These are phyloP conservation scores for Sminthurinus aureus DNA, from an alignment of 2,888 invertebrate genomes.

Conservation along the genomic window DNA sequence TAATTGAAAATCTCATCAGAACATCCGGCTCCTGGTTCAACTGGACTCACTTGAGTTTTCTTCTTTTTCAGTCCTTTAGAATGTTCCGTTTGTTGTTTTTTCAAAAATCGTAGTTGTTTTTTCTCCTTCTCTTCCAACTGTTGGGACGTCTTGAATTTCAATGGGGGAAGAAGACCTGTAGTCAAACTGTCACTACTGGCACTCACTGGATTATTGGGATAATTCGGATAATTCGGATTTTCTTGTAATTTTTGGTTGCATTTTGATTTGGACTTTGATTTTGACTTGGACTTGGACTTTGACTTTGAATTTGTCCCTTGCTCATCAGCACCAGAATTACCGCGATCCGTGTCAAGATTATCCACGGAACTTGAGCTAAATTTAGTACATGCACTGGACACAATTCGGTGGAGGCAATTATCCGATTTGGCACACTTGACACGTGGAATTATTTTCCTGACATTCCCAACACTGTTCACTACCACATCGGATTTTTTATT, in stretches of 20 bases:
- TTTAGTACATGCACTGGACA: slow-evolving; percentile 47
- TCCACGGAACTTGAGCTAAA: slow-evolving; percentile 40
- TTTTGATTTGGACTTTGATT: not conserved
- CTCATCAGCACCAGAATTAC: not conserved
- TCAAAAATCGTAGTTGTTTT: not conserved
- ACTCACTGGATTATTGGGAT: not conserved
- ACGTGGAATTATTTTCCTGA: not conserved
- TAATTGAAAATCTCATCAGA: not conserved
- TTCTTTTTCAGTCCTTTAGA: not conserved
- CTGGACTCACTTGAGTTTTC: slow-evolving; percentile 34
- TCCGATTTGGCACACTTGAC: slow-evolving; percentile 57
- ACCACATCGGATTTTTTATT: not conserved
- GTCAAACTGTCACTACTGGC: not conserved
- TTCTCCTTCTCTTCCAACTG: not conserved
- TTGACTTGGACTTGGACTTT: not conserved
- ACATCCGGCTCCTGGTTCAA: not conserved
- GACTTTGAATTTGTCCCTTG: not conserved
- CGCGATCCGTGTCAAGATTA: slow-evolving; percentile 37
- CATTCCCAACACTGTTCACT: not conserved
- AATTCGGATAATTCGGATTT: no score
- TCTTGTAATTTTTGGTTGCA: not conserved
- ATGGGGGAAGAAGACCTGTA: not conserved
- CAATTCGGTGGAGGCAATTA: slow-evolving; percentile 56
- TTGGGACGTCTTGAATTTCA: slow-evolving; percentile 13
- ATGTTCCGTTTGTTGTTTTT: not conserved